Evolutionary conservation across 2,113 vertebrate genomes (phyloP).

Genomic region (Penelope pileata): DNA sequence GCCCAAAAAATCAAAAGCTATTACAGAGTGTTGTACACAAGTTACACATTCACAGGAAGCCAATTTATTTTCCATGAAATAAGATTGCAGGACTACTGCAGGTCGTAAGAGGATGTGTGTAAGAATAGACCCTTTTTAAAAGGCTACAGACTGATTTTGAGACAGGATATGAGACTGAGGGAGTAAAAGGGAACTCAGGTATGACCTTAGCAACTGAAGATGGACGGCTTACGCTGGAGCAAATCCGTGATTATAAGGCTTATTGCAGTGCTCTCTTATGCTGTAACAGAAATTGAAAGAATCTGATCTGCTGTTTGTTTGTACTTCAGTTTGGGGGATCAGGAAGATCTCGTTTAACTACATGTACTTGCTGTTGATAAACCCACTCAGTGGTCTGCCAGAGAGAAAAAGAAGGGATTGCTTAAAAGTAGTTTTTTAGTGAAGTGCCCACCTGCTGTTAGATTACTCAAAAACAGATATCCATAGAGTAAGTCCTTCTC

Average conservation of each 20-base stretch:
- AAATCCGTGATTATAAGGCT: not conserved
- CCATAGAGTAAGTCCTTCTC: not conserved
- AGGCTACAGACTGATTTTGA: not conserved
- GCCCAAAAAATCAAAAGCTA: not conserved
- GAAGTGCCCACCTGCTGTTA: not conserved
- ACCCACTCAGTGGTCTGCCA: not conserved
- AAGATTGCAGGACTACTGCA: not conserved
- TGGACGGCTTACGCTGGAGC: not conserved
- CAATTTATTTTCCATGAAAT: not conserved
- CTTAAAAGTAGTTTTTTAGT: not conserved
- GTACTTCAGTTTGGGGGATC: not conserved
- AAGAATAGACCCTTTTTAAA: not conserved
- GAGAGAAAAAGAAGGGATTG: not conserved
- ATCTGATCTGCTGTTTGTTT: not conserved
- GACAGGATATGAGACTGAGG: not conserved
- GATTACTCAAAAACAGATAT: not conserved
- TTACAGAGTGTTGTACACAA: not conserved
- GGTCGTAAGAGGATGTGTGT: not conserved
- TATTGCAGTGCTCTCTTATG: not conserved
- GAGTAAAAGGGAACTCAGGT: not conserved
- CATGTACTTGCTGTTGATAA: not conserved
- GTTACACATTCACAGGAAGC: fast-evolving
- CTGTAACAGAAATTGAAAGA: not conserved
- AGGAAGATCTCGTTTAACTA: not conserved
- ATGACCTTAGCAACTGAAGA: not conserved